These are phyloP conservation scores for Andricus grossulariae DNA, from an alignment of 1,140 invertebrate species.

Conservation along the genomic window DNA sequence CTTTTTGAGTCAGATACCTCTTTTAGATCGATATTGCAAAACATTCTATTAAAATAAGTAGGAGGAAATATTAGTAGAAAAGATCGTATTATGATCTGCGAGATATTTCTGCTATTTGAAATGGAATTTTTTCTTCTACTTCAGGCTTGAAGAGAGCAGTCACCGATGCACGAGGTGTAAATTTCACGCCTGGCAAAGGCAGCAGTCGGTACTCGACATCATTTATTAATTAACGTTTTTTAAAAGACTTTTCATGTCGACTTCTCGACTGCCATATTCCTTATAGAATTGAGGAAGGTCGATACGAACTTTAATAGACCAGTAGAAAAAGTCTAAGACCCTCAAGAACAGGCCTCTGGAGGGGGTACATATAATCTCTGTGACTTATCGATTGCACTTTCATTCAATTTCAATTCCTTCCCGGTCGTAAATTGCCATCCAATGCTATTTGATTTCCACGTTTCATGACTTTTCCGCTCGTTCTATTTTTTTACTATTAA, in stretches of 20 bases:
- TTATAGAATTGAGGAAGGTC: neutral
- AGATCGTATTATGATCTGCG: neutral
- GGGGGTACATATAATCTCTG: slow-evolving; percentile 26
- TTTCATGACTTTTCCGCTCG: neutral
- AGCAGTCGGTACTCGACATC: slow-evolving; percentile 12
- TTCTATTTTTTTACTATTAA: neutral
- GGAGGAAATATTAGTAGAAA: slow-evolving; percentile 4
- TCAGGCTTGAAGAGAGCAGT: neutral
- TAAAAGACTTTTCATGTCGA: slow-evolving; percentile 1
- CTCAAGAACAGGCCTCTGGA: neutral
- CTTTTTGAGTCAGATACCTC: too few species aligned
- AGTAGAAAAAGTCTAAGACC: neutral
- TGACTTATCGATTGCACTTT: slow-evolving; percentile 28
- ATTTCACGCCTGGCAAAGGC: slow-evolving; percentile 11
- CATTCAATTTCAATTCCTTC: slow-evolving; percentile 29
- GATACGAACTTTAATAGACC: slow-evolving; percentile 13
- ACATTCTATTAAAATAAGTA: neutral
- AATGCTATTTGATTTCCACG: slow-evolving; percentile 3
- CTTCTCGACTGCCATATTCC: neutral
- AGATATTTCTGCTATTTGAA: neutral
- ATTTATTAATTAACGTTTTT: slow-evolving; percentile 12
- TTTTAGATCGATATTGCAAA: too few species aligned
- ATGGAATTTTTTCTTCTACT: neutral
- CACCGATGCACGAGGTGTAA: neutral
- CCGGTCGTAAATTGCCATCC: slow-evolving; percentile 5